A percentile compares a stretch with the other conserved stretches of the same genome.
Evolutionary conservation across 1,140 invertebrate genomes (phyloP).

Genomic region (Cardiocondyla obscurior): DNA sequence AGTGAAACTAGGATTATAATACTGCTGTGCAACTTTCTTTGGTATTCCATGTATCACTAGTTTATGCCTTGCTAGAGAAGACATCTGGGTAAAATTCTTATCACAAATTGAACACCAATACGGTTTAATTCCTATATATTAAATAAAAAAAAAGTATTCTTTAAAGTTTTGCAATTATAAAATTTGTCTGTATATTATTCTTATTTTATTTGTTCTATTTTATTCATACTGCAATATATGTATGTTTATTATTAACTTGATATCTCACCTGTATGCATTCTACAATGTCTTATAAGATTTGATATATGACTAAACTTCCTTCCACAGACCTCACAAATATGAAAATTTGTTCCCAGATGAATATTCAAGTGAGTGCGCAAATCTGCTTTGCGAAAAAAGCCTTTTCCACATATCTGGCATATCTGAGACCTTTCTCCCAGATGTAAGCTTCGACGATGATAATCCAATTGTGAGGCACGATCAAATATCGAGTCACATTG

Average conservation of each 20-base stretch:
- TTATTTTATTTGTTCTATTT: neutral
- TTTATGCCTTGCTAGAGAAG: slow-evolving; percentile 78
- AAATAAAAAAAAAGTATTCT: neutral
- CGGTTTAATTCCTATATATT: slow-evolving; percentile 79
- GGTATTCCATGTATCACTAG: slow-evolving; percentile 73
- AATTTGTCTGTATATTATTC: neutral
- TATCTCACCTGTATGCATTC: slow-evolving; percentile 80
- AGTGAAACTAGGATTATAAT: slow-evolving; percentile 27
- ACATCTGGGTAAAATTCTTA: slow-evolving; percentile 82
- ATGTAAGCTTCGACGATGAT: slow-evolving; percentile 78
- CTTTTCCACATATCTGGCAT: slow-evolving; percentile 79
- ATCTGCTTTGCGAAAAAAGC: slow-evolving; percentile 80
- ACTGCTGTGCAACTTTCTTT: slow-evolving; percentile 49
- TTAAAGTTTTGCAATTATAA: neutral
- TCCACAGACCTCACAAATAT: slow-evolving; percentile 83
- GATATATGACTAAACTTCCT: slow-evolving; percentile 83
- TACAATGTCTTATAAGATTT: slow-evolving; percentile 82
- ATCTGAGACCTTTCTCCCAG: slow-evolving; percentile 78
- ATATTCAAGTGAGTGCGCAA: slow-evolving; percentile 83
- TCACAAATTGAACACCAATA: slow-evolving; percentile 83
- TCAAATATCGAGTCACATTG: slow-evolving; percentile 77
- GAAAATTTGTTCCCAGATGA: slow-evolving; percentile 82
- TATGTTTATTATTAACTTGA: neutral
- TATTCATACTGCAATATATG: neutral
- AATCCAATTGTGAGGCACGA: slow-evolving; percentile 77